Evolutionary conservation across 2,113 vertebrate genomes (phyloP), one percentile per base, ranked within the genome.

Genomic region (Amblyopsis rosae): DNA sequence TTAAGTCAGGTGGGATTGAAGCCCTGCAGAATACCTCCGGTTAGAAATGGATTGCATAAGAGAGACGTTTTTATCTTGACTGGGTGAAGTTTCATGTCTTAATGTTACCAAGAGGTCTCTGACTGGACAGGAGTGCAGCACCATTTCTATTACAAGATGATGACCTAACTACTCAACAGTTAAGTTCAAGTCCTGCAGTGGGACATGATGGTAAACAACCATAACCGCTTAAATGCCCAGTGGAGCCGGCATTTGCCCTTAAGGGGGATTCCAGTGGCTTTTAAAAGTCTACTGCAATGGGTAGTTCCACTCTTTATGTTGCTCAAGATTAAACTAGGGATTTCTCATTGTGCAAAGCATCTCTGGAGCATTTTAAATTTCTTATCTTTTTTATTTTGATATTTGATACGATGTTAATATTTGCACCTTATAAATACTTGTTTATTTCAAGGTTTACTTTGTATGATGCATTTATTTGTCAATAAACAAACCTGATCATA

Each of bases 401-500:
- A 66, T 74, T 85, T 73, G 60, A 73, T 65, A 68, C 59, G 64
- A 71, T 76, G n/a, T 74, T 72, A 55, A 78, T 64, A 64, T 32
- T 84, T 79, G 70, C 68, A 77, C 65, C 67, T 50, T 58, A 64
- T 64, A 69, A 68, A 57, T 8, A 76, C 41, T 69, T 16, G 65
- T 79, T 87, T 79, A 79, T 72, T 84, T 19, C 82, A 54, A 54
- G 26, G 8, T 47, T 79, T 86, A 78, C 46, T 83, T 88, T 87
- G 9, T 72, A 81, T 80, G 59, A 77, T 85, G 12, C 33, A 57
- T 85, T 80, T 49, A 75, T 12, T 64, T 79, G 60, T 83, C 69
- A 90, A 89, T 88, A 91, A 90, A 69, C 88, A 13, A 54, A 69
- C 49, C 33, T 19, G 15, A 15, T 67, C 80, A 80, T 70, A 66